phyloP scores from a whole-genome alignment of 2,888 invertebrate species.

The Amphiduros pacificus region DNA sequence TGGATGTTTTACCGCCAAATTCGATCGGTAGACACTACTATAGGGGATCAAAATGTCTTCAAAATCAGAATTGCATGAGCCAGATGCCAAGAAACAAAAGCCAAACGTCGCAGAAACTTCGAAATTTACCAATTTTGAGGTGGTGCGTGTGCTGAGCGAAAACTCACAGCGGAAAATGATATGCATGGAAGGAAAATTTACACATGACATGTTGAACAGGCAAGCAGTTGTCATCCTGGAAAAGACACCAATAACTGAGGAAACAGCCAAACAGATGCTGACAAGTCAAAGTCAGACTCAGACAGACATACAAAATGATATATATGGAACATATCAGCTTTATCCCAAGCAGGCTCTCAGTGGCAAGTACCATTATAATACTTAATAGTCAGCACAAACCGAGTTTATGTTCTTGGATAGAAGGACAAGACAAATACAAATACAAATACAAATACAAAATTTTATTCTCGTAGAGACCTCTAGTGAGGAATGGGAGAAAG shows the following conservation, averaged over 20 bases:
- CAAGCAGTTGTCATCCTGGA: slow-evolving; percentile 56
- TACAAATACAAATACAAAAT: too few relatives aligned
- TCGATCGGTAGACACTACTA: too few relatives aligned
- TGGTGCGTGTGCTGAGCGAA: slow-evolving; percentile 20
- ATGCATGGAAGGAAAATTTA: slow-evolving; percentile 12
- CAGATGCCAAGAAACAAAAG: too few relatives aligned
- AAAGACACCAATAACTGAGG: slow-evolving; percentile 49
- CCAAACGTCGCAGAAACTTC: not conserved
- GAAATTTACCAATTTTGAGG: slow-evolving; percentile 8
- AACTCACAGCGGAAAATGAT: slow-evolving; percentile 14
- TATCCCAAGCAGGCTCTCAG: slow-evolving; percentile 38
- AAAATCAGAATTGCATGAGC: too few relatives aligned
- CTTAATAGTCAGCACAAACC: too few relatives aligned
- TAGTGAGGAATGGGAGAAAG: too few relatives aligned
- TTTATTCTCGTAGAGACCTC: too few relatives aligned
- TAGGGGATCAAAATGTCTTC: too few relatives aligned
- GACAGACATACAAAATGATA: slow-evolving; percentile 51
- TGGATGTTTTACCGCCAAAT: too few relatives aligned
- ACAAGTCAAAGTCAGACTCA: slow-evolving; percentile 33
- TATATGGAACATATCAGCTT: slow-evolving; percentile 51
- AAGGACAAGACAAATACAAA: too few relatives aligned
- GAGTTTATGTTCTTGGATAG: too few relatives aligned
- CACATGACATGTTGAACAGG: slow-evolving; percentile 24
- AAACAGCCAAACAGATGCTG: slow-evolving; percentile 35
- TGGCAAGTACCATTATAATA: slow-evolving; percentile 39